phyloP scores from a whole-genome alignment of 2,888 invertebrate species.

The Drosophila gaucha region DNA sequence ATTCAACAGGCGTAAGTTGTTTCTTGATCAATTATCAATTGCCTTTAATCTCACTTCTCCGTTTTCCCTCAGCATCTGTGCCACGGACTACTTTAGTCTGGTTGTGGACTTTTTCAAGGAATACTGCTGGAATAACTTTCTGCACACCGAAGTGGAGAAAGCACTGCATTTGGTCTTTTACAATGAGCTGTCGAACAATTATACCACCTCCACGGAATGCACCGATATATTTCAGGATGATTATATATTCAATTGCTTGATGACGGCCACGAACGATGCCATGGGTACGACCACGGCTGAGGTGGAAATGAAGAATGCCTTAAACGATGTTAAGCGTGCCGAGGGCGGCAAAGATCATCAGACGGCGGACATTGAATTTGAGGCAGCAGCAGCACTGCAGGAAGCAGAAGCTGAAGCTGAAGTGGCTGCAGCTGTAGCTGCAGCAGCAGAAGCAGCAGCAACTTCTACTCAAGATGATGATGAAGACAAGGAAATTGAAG shows the following conservation, averaged over 20 bases:
- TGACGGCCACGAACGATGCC: slow-evolving; percentile 38
- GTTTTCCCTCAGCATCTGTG: slow-evolving; percentile 76
- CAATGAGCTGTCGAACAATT: slow-evolving; percentile 81
- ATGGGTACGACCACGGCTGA: slow-evolving; percentile 16
- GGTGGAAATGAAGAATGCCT: slow-evolving; percentile 48
- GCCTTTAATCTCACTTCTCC: neutral
- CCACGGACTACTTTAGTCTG: slow-evolving; percentile 87
- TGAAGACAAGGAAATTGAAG: slow-evolving; percentile 2
- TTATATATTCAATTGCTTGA: slow-evolving; percentile 52
- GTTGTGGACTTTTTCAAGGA: slow-evolving; percentile 94
- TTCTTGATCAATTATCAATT: neutral
- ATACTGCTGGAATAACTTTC: slow-evolving; percentile 97
- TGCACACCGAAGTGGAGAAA: slow-evolving; percentile 95
- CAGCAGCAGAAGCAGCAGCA: slow-evolving; percentile 15
- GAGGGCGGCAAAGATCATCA: slow-evolving; percentile 43
- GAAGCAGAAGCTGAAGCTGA: slow-evolving; percentile 24
- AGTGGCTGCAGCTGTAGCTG: slow-evolving; percentile 8
- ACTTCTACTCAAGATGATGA: slow-evolving; percentile 9
- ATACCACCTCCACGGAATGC: slow-evolving; percentile 73
- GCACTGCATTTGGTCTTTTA: slow-evolving; percentile 90
- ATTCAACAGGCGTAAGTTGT: slow-evolving; percentile 88
- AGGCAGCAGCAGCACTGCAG: slow-evolving; percentile 22
- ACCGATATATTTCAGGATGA: slow-evolving; percentile 65
- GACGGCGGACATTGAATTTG: slow-evolving; percentile 30
- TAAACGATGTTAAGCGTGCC: slow-evolving; percentile 48